phyloP scores from a whole-genome alignment of 1,140 invertebrate species.

The Battus philenor region DNA sequence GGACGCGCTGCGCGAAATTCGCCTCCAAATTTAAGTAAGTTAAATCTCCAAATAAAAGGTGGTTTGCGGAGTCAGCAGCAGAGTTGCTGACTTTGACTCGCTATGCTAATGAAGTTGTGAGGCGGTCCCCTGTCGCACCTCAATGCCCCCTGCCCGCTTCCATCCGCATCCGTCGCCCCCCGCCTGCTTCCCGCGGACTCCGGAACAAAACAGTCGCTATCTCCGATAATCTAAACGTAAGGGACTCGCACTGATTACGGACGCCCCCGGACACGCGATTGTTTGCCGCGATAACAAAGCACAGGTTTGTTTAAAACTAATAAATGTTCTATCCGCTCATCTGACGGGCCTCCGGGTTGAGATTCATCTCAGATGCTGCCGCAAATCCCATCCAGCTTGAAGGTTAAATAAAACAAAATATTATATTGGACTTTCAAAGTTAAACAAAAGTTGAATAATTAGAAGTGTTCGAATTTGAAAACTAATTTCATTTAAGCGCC shows the following conservation, averaged over 20 bases:
- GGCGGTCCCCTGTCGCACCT: constrained; percentile 23
- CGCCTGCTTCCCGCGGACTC: constrained; percentile 14
- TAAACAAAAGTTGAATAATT: constrained; percentile 17
- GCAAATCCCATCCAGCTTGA: constrained; percentile 7
- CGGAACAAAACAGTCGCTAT: constrained; percentile 52
- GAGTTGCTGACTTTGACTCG: constrained; percentile 42
- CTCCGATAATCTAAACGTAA: constrained; percentile 57
- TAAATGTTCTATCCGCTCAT: constrained; percentile 21
- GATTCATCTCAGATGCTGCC: constrained; percentile 10
- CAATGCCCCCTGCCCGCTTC: constrained; percentile 12
- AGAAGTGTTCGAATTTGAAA: constrained; percentile 9
- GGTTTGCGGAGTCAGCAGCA: constrained; percentile 47
- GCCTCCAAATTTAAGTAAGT: constrained; percentile 64
- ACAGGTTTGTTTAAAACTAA: constrained; percentile 31
- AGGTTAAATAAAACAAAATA: constrained; percentile 17
- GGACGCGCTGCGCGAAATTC: constrained; percentile 42
- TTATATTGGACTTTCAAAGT: constrained; percentile 12
- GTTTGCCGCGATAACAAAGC: constrained; percentile 38
- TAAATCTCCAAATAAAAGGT: constrained; percentile 72
- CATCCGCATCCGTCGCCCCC: constrained; percentile 13
- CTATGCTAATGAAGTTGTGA: constrained; percentile 54
- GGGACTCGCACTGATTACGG: constrained; percentile 45
- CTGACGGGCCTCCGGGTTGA: not conserved
- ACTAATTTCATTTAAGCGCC: constrained; percentile 14
- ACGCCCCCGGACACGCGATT: constrained; percentile 50